Base-by-base conservation (phyloP, 1,140 invertebrate species). In the Mylabris phalerata region DNA sequence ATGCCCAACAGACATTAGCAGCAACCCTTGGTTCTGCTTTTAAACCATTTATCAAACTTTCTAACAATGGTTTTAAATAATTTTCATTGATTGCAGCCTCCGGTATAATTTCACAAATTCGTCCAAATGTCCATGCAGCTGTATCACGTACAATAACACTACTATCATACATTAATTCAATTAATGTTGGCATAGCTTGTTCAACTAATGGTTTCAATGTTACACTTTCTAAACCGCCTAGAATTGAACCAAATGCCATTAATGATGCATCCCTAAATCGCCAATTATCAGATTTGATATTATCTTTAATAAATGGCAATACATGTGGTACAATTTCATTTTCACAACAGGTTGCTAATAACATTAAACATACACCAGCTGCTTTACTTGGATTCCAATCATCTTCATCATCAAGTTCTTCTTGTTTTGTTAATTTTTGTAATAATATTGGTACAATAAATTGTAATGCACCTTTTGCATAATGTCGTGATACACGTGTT, bases 381-480 rank as follows among this genome's bases (percentile, higher is more conserved):
- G 98, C 94, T 80, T 99, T 99, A 61, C 94, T 92, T 4, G 98
- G 98, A 78, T 98, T 98, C 98, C 98, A 99, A 70, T 98, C 96
- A 73, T 99, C 94, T 74, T 99, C 96, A 76, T 99, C 96, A 72
- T 96, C 94, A 64, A 85, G 81, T 69, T 90, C 87, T 71, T 92
- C 89, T 78, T 98, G 95, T 77, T 97, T 97, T 0, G 95, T 97
- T 45, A 99, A 76, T 69, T 93, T 95, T 68, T 93, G 85, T 73
- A 97, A 88, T 0, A 99, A 79, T 48, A 98, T 89, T 13, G 97
- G 97, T 27, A 97, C 90, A 50, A 99, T 81, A 74, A 89, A 98
- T 70, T 94, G 92, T 3, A 99, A 77, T 44, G 97, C 98, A 57
- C 97, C 67, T 59, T 69, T 69, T 44, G 67, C 67, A 51, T 69